Base-by-base conservation (phyloP, 2,888 invertebrate species). In the Nemotelus pantherinus region DNA sequence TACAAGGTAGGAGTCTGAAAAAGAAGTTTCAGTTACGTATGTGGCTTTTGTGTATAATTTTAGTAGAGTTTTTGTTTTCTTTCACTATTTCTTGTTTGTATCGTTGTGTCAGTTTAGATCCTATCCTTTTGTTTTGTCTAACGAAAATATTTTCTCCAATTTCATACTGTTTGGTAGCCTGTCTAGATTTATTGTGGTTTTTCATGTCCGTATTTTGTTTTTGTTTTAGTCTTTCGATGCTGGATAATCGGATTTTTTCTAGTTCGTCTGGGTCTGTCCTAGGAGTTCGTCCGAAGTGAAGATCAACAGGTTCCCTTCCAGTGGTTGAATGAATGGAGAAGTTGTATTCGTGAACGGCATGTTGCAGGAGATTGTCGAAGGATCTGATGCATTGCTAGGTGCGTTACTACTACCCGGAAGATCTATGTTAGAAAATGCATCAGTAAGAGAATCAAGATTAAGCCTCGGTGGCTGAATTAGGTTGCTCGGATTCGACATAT, bases 71-170 rank as follows among this genome's bases (percentile, higher is more conserved):
- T 58, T 39, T 68, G 63, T 80, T 75, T 72, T 79, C 79, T 39
- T 71, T 71, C 5, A 80, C 80, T 64, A 78, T 72, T 63, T 80
- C 79, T 67, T 72, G 48, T 55, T 57, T 64, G 48, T 79, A 78
- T 9, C 79, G 39, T 6, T 7, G 39, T 58, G 77, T 75, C n/a
- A 78, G 64, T 64, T 79, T 80, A 2, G 79, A 76, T 1, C 81
- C 80, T 77, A 79, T 10, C 48, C 79, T 39, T 70, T 80, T 81
- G 45, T 80, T 81, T 3, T 79, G 80, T 72, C 60, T 80, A 2
- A 81, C 79, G 41, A 47, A 78, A 2, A 79, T 74, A 6, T 55
- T 68, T 58, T 81, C 75, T 25, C 80, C 80, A 9, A 67, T 58
- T 48, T 79, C 57, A 47, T 77, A 80, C n/a, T 77, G 58, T 79